Base-by-base conservation (phyloP, 2,113 vertebrate genomes). In the Pyxicephalus adspersus region DNA sequence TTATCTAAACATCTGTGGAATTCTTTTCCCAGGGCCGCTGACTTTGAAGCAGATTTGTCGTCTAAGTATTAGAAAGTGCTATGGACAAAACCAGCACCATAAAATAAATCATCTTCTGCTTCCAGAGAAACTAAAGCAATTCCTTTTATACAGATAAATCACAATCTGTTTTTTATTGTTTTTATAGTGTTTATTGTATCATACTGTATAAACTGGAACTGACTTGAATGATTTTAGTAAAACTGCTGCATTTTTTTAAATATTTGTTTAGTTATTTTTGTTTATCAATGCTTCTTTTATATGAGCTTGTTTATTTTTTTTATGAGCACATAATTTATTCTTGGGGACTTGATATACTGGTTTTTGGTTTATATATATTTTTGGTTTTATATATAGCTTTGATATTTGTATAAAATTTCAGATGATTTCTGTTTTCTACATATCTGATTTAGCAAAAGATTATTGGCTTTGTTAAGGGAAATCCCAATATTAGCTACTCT, bases 1-100 rank as follows among this genome's bases (percentile, higher is more conserved):
- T 11, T 4, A 23, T 54, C 25, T 55, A 54, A 55, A 72, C 50
- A 63, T 84, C 77, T 85, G 29, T 66, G 75, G 0, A 57, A 58
- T 50, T 90, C 45, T 90, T 80, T 86, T 85, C 85, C 52, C 86
- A 96, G 95, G 91, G 76, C 94, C 91, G 0, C 71, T 89, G 28
- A 85, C 92, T 84, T 88, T 96, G 84, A 92, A 89, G 91, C 94
- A 96, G 84, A 77, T 95, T 72, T 96, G 95, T 70, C 93, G 94
- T 73, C 87, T 95, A 65, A 83, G 83, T 86, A 92, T 96, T 86
- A 91, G 96, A 83, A 95, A 85, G 83, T 92, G 86, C 82, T 90
- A 95, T 86, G 90, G 94, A 83, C 85, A 86, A 82, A 85, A 84
- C 54, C 93, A 94, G 18, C 91, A 94, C 71, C 84, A 87, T 76